Conservation (phyloP, 2,113 vertebrate genomes). For the Myotis brandtii region DNA sequence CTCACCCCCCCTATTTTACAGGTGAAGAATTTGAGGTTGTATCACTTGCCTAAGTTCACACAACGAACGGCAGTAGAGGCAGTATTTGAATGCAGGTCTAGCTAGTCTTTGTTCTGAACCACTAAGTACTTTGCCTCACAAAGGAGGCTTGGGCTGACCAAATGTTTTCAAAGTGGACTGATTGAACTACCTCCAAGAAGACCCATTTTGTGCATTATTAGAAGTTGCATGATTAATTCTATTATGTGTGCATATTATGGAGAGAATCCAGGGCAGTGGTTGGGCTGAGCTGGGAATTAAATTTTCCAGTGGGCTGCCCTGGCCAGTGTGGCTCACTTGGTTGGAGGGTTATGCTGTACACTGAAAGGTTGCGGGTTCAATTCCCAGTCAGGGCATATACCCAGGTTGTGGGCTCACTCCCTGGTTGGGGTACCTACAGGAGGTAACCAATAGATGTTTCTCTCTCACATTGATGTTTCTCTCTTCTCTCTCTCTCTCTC, state of each 20-base stretch:
- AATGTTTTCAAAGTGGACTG: background rate
- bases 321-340: background rate
- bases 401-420: background rate
- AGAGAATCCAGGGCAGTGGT: background rate
- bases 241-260: background rate
- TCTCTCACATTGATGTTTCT: background rate
- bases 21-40: background rate
- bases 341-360: background rate
- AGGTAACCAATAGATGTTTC: background rate
- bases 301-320: background rate
- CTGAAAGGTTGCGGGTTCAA: background rate
- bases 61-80: background rate
- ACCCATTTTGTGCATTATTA: background rate
- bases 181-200: background rate
- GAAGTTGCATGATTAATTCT: background rate
- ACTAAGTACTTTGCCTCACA: background rate
- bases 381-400: background rate
- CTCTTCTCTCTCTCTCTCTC: background rate
- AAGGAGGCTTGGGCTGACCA: background rate
- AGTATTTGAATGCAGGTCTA: background rate
- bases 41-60: background rate
- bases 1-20: background rate
- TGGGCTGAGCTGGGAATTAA: background rate
- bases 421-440: background rate
- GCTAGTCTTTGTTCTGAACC: slow-evolving; percentile 2